These are phyloP conservation scores for Idris sp. DNA, from an alignment of 1,140 invertebrate species.

Conservation along the genomic window DNA sequence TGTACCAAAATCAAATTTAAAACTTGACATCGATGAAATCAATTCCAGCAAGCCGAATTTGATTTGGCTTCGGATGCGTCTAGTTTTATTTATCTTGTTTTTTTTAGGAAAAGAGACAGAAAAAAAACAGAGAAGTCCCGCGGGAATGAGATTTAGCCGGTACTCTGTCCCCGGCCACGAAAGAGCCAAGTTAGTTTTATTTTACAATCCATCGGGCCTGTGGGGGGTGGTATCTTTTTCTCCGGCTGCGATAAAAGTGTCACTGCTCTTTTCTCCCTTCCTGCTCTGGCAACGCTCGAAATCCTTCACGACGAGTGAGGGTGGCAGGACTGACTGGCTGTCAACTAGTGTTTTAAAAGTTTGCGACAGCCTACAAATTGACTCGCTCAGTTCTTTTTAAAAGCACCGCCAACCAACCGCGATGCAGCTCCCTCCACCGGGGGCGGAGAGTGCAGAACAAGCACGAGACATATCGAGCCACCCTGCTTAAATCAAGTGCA, in stretches of 20 bases:
- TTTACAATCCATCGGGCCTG: conserved; percentile 78
- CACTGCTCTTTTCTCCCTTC: conserved; percentile 46
- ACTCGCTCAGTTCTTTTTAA: conserved; percentile 79
- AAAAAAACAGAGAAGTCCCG: conserved; percentile 65
- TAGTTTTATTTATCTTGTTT: conserved; percentile 14
- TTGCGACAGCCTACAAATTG: conserved; percentile 80
- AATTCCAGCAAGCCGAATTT: conserved; percentile 5
- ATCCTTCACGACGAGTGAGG: conserved; percentile 69
- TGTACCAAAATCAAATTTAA: too few relatives aligned
- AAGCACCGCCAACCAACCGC: conserved; percentile 77
- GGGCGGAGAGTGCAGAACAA: conserved; percentile 19
- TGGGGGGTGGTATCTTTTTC: conserved; percentile 64
- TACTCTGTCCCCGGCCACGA: conserved; percentile 71
- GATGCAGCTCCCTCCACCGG: conserved; percentile 57
- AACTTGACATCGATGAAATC: conserved; percentile 11
- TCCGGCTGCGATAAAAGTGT: conserved; percentile 43
- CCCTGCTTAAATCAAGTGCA: conserved; percentile 37
- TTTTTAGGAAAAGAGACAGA: conserved; percentile 18
- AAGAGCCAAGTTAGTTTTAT: conserved; percentile 79
- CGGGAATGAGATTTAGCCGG: conserved; percentile 76
- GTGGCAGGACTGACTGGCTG: conserved; percentile 69
- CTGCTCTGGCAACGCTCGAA: conserved; percentile 59
- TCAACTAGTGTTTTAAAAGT: conserved; percentile 80
- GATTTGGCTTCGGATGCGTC: conserved; percentile 19
- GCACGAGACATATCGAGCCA: conserved; percentile 45